Evolutionary conservation across 2,888 invertebrate genomes (phyloP).

Genomic region (Protodeltote pygarga): DNA sequence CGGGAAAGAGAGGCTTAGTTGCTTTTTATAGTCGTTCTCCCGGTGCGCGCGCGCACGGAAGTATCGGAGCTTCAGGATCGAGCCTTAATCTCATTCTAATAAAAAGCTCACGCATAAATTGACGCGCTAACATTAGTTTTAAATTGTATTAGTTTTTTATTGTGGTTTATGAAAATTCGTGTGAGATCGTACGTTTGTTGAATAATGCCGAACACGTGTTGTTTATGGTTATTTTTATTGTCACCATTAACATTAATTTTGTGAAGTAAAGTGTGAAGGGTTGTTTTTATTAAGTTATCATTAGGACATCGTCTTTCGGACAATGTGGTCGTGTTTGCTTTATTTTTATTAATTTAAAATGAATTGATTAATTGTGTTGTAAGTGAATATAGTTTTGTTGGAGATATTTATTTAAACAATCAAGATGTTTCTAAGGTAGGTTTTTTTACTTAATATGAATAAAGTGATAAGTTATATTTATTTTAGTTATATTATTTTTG

Average conservation of each 20-base stretch:
- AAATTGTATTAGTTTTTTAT: conserved; percentile 74
- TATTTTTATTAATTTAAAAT: conserved; percentile 57
- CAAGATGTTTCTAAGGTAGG: conserved; percentile 79
- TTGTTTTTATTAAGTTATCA: conserved; percentile 79
- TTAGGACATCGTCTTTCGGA: conserved; percentile 71
- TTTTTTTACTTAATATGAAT: conserved; percentile 17
- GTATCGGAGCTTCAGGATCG: conserved; percentile 83
- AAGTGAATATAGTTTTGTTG: conserved; percentile 58
- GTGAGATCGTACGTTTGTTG: conserved; percentile 73
- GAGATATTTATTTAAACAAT: conserved; percentile 45
- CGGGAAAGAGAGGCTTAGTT: conserved; percentile 84
- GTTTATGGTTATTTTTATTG: conserved; percentile 81
- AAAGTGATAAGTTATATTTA: background rate
- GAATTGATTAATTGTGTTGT: conserved; percentile 62
- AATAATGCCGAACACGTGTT: conserved; percentile 81
- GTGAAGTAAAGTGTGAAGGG: conserved; percentile 79
- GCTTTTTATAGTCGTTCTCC: conserved; percentile 84
- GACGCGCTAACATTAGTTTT: conserved; percentile 75
- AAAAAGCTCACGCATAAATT: conserved; percentile 85
- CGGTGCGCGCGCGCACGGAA: conserved; percentile 84
- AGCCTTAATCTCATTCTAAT: conserved; percentile 84
- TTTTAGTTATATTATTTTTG: background rate
- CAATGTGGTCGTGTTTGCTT: conserved; percentile 80
- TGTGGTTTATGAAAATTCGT: conserved; percentile 57
- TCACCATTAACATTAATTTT: conserved; percentile 77